Base-by-base conservation (phyloP, 2,888 invertebrate species). In the Bembecia ichneumoniformis region DNA sequence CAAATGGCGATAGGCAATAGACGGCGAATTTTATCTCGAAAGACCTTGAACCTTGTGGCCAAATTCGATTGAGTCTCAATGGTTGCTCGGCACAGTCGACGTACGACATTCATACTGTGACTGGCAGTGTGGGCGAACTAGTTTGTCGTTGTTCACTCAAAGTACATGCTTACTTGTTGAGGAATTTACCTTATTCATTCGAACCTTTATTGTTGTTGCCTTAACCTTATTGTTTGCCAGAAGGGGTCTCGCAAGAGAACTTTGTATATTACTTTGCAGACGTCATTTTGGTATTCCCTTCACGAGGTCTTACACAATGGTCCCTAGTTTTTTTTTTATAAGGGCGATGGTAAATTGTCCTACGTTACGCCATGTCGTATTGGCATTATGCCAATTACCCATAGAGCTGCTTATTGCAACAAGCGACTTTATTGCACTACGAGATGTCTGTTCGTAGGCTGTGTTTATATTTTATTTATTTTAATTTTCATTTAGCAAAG, bases 1-100 rank as follows among this genome's bases (percentile, higher is more conserved):
- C 71, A 66, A 68, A 71, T 63, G 70, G 60, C 76, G 77, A 76
- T 82, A 82, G 44, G 46, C 50, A 50, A 16, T 46, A 51, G 43
- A 51, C 53, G 53, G 48, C 46, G 46, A 57, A 47, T 49, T 53
- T 46, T 50, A 55, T 54, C 49, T 55, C 35, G 17, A 36, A 35
- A 43, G 50, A 43, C 56, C 55, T 55, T 58, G 56, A 55, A 82
- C 83, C 74, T 67, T 63, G 59, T 59, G 58, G 57, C 64, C 66
- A 67, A 62, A 54, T 54, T 53, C 46, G 52, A 50, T 47, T 20
- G 49, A 54, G 47, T 55, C 51, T 47, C 52, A 54, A 53, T 50
- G 48, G 35, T 15, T 47, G 52, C 54, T 50, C 52, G 52, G 49
- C 36, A 15, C 47, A 16, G 35, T 44, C 20, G 46, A 28, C 45